Base-by-base conservation (phyloP, 1,140 invertebrate genomes). In the Branchinecta lynchi region DNA sequence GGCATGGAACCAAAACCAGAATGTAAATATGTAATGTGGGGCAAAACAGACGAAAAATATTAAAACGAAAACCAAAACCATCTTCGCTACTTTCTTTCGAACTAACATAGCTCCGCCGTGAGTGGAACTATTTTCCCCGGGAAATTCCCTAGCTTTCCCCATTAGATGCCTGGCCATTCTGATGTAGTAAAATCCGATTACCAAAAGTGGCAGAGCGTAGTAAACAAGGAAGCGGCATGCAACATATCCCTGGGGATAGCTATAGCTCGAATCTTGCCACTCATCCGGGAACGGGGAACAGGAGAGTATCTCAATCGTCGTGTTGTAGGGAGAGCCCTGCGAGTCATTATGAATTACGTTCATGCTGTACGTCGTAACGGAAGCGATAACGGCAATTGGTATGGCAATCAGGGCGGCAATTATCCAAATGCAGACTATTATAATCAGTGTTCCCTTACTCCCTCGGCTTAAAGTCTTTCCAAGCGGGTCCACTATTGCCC, bases 1-100 rank as follows among this genome's bases (percentile, higher is more conserved):
- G 32, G 32, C 32, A 75, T 87, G 82, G 71, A 89, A 85, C 79
- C 93, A 90, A 77, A 92, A 94, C 86, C 92, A 91, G 69, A 95
- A 78, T 83, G 93, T 86, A 76, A 90, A 92, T 6, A 88, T 84
- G 77, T 93, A 91, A 73, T 85, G 84, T 0, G 90, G 89, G 60
- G 94, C 83, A 79, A 94, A 96, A 76, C 93, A 96, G 10, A 93
- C 80, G 0, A 90, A 88, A 76, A 96, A 96, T 43, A 95, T 86
- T 17, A 93, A 79, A 2, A 95, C 92, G 77, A 96, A 94, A 0
- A 89, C 85, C 66, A 96, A 80, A 7, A 96, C 92, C 65, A 92
- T 90, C 71, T 93, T 86, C 0, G 92, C 92, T 0, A 96, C 90
- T 80, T 94, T 92, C 77, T 90, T 87, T 45, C 92, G 81, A 12